Percentiles rank a stretch among this genome's conserved stretches.
Conservation (phyloP, 2,888 invertebrate genomes). For the Cheilosia vulpina region DNA sequence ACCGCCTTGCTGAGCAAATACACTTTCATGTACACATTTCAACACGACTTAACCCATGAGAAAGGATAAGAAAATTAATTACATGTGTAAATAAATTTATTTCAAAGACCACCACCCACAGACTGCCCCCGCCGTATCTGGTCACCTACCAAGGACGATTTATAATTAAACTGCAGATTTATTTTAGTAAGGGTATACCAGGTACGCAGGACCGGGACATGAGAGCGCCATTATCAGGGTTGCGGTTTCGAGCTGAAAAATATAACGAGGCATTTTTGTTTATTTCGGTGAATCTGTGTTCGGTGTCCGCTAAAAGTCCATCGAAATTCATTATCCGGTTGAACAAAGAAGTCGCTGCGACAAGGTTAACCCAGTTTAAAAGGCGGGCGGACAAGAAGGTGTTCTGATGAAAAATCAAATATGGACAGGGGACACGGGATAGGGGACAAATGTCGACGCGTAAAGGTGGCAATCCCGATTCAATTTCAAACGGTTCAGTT, state of each 20-base stretch:
- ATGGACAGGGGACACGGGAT: not conserved
- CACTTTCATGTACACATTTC: not conserved
- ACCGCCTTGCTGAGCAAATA: not conserved
- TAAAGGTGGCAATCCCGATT: conserved; percentile 39
- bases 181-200: not conserved
- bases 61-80: conserved; percentile 67
- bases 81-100: conserved; percentile 64
- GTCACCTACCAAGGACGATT: conserved; percentile 32
- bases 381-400: not conserved
- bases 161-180: conserved; percentile 53
- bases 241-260: not conserved
- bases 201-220: conserved; percentile 4
- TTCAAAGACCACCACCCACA: conserved; percentile 33
- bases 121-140: not conserved
- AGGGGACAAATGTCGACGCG: conserved; percentile 22
- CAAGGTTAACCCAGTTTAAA: not conserved
- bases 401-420: conserved; percentile 2
- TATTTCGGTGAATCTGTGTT: conserved; percentile 7
- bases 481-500: conserved; percentile 28
- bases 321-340: conserved; percentile 40
- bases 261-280: conserved; percentile 33
- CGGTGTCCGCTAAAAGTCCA: conserved; percentile 33
- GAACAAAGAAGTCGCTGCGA: not conserved
- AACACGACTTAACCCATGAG: conserved; percentile 19
- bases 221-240: not conserved